Evolutionary conservation across 2,888 invertebrate species (phyloP), one percentile per base, ranked within the genome.

Genomic region (Sericinus montela): DNA sequence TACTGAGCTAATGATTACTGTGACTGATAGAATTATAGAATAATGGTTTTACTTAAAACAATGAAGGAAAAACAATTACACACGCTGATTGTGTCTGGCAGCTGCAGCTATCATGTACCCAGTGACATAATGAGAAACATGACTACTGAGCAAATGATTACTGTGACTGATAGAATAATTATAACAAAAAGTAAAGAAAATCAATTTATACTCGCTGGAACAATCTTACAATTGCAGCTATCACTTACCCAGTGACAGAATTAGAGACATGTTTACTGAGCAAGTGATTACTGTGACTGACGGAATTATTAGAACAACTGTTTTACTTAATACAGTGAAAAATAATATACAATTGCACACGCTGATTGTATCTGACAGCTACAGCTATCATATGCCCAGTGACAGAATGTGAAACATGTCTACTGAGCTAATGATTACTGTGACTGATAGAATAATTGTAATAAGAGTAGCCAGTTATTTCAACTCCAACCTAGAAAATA

Each of bases 81-180:
- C 39, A 28, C 13, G 13, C 10, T 37, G 23, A 23, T 1, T 1
- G 11, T 37, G n/a, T 37, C 37, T 11, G 19, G 4, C 19, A 48
- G 47, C n/a, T 19, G 32, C 32, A 53, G 45, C 48, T 54, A 55
- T 58, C 59, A 58, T 28, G 52, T 44, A 53, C 55, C 57, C 58
- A 60, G 37, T 37, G 37, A 37, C 37, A 37, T 19, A 37, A 19
- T 37, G 3, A 1, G 0, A 10, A 37, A 37, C 19, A 23, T 37
- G 37, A 23, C 37, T 37, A 37, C 37, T 37, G 37, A 37, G 23
- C 23, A 37, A 11, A 5, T 19, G 37, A 37, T 23, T 9, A 10
- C 37, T 37, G n/a, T n/a, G 9, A 3, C 19, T 19, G 29, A 29
- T 10, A 29, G 4, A 29, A 9, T 29, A 19, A 19, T 19, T 19